Conservation (phyloP, 2,888 invertebrate genomes). For the Rhodophaea formosa region DNA sequence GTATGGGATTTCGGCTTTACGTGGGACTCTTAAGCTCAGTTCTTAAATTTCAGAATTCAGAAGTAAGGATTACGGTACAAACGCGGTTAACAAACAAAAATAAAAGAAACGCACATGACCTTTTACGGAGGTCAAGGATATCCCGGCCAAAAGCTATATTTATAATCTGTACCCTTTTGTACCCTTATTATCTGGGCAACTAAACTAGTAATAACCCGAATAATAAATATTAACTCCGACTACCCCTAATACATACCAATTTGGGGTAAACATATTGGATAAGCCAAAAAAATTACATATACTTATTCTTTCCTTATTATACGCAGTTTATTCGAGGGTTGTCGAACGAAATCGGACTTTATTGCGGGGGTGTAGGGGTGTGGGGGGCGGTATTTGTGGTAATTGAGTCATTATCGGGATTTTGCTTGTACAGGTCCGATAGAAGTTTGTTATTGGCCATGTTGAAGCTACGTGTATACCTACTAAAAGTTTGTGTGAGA, state of each 20-base stretch:
- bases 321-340: background rate
- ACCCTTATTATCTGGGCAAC: constrained; percentile 12
- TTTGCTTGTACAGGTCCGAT: background rate
- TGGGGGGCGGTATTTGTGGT: background rate
- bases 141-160: background rate
- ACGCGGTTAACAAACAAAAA: background rate
- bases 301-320: constrained; percentile 22
- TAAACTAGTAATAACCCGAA: constrained; percentile 5
- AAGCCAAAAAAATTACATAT: constrained; percentile 24
- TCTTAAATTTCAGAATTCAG: no score
- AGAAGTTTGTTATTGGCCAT: background rate
- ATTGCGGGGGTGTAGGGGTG: background rate
- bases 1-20: no score
- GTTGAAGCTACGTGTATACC: background rate
- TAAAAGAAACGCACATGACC: background rate
- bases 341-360: background rate
- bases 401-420: background rate
- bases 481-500: no score
- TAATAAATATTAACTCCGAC: constrained; percentile 9
- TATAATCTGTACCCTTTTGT: constrained; percentile 7
- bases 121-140: background rate
- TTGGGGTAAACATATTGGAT: constrained; percentile 25
- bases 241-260: constrained; percentile 26
- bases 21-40: no score
- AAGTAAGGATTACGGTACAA: no score